Base-by-base conservation (phyloP, 2,797 vertebrate species). In the Lagocephalus sceleratus region DNA sequence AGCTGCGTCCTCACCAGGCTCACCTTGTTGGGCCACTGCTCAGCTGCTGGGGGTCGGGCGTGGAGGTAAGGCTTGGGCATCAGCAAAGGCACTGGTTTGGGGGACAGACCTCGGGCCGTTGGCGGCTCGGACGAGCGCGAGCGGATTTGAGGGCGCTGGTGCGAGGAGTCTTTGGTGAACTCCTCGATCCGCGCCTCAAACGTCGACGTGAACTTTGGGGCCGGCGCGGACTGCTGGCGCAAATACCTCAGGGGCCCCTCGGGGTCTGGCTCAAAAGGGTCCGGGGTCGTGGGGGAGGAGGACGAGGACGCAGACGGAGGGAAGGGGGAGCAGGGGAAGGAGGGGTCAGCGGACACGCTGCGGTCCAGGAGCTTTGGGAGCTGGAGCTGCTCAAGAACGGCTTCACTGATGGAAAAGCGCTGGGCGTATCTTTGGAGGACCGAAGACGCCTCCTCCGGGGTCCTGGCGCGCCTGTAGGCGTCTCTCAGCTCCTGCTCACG, bases 341-440 rank as follows among this genome's bases (percentile, higher is more conserved):
- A 68, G 25, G 90, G 88, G 79, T 97, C 95, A 3, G 91, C 90
- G 0, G 97, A 98, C 70, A 95, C 73, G 82, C 96, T 98, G 87
- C 94, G 92, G 79, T 98, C 96, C 79, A 98, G 86, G 20, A 96
- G 90, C 87, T 93, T 94, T 83, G 97, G 96, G 83, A 98, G 92
- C 87, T 96, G 93, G 68, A 98, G 79, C 65, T 92, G 92, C 59
- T 98, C 95, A 1, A 98, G 90, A 46, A 98, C 90, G 1, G 94
- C 76, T 78, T 99, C 97, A 1, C 96, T 98, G 89, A 99, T 95
- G 79, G 95, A 96, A 89, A 99, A 99, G 44, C 95, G 94, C 79
- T 97, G 95, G 0, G 94, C 94, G 60, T 98, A 99, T 45, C 91
- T 91, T 2, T 94, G 94, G n/a, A 99, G 91, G 45, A 99, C 90